These are phyloP conservation scores for Idris sp. DNA, from an alignment of 1,140 invertebrate species.

Conservation along the genomic window DNA sequence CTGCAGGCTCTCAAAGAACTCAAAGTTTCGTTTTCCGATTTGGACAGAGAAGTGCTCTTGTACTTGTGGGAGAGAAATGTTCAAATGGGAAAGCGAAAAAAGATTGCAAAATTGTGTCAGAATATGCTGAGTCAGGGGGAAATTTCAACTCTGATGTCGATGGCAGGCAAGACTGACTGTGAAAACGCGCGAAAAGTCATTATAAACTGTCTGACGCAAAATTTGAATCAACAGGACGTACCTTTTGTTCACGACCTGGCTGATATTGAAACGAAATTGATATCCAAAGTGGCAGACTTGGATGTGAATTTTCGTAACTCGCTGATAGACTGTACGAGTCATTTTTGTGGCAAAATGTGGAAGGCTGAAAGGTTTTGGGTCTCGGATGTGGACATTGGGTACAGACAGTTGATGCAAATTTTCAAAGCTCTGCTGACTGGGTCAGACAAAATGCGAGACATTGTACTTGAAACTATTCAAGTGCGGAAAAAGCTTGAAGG, in stretches of 20 bases:
- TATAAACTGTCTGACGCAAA: slow-evolving; percentile 72
- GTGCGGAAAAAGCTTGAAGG: slow-evolving; percentile 65
- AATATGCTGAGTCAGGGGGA: slow-evolving; percentile 70
- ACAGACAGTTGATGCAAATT: slow-evolving; percentile 75
- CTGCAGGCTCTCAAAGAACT: slow-evolving; percentile 64
- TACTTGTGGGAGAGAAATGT: slow-evolving; percentile 70
- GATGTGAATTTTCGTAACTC: slow-evolving; percentile 76
- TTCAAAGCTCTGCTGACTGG: slow-evolving; percentile 70
- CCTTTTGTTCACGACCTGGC: slow-evolving; percentile 76
- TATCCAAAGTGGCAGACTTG: slow-evolving; percentile 74
- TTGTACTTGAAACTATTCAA: slow-evolving; percentile 63
- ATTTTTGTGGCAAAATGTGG: slow-evolving; percentile 77
- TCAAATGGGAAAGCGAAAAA: slow-evolving; percentile 63
- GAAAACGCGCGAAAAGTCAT: slow-evolving; percentile 75
- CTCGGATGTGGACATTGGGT: slow-evolving; percentile 74
- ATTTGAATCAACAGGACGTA: slow-evolving; percentile 74
- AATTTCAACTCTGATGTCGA: slow-evolving; percentile 60
- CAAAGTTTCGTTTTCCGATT: slow-evolving; percentile 44
- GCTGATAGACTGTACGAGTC: slow-evolving; percentile 79
- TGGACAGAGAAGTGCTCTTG: slow-evolving; percentile 69
- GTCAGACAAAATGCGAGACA: slow-evolving; percentile 48
- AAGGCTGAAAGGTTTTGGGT: slow-evolving; percentile 70
- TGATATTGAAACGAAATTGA: slow-evolving; percentile 72
- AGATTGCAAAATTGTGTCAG: slow-evolving; percentile 66
- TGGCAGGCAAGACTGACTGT: slow-evolving; percentile 59